Conservation (phyloP, 2,113 vertebrate species). For the Machaerirhynchus nigripectus region DNA sequence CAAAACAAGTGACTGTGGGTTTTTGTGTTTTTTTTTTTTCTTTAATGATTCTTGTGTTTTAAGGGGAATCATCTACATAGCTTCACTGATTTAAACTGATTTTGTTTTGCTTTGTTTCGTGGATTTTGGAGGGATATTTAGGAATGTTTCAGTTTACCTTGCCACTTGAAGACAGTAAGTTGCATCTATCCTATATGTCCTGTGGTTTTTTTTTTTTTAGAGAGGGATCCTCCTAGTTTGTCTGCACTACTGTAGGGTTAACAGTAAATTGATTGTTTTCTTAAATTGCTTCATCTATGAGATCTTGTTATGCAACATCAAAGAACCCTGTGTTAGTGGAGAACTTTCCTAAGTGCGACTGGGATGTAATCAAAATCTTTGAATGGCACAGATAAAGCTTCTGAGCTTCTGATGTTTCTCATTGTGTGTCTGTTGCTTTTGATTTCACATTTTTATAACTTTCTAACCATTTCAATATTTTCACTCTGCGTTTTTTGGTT, state of each 20-base stretch:
- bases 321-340: background rate
- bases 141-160: background rate
- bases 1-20: background rate
- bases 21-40: background rate
- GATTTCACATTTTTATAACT: background rate
- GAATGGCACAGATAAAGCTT: background rate
- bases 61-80: background rate
- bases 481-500: rapidly evolving
- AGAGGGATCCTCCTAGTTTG: background rate
- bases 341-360: background rate
- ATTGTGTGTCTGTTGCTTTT: background rate
- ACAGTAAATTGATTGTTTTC: background rate
- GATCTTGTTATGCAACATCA: background rate
- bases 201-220: background rate
- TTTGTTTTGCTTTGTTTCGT: background rate
- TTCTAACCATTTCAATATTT: background rate
- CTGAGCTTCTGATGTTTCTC: background rate
- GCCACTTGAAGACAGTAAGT: background rate
- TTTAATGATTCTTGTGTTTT: background rate
- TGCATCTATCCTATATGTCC: background rate
- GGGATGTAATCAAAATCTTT: background rate
- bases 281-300: background rate
- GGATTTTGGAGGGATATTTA: background rate
- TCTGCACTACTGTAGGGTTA: background rate
- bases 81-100: background rate